Evolutionary conservation across 64 coral and sea anemone genomes (phyloP), one percentile per base, ranked within the genome.

Genomic region (Dendronephthya gigantea): DNA sequence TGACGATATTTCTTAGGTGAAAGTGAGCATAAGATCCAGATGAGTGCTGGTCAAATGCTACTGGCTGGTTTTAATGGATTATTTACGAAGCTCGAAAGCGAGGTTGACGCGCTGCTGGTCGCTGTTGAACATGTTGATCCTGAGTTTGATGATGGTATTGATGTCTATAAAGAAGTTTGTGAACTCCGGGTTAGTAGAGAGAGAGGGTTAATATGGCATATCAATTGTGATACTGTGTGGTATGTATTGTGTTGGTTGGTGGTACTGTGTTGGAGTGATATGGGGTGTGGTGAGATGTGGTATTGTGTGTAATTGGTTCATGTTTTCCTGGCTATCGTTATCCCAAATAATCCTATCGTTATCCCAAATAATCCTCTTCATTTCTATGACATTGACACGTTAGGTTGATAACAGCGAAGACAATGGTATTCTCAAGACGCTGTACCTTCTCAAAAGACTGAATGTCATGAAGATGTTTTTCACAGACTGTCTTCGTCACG

Each of bases 11-110:
- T 6, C 0, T 62, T 62, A 62, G 55, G 55, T 62, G 55, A 62
- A 62, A 70, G 83, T 37, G 90, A 91, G 15, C 68, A 31, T 35
- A 98, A 85, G 17, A 49, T 65, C 41, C 27, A 50, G 9, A 98
- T 98, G 95, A 89, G 92, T 68, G 90, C 95, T 19, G 95, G 95
- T 23, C 95, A 98, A 84, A 98, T 98, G 95, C 50, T 98, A 23
- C 83, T 98, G 4, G 92, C 95, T 50, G 95, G 95, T 6, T 98
- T 98, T 69, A 98, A 98, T 88, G 95, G 95, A 74, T 58, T 98
- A 17, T 98, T 98, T n/a, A 98, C 95, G 40, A 98, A 98, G 85
- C 92, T 93, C 0, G 92, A 93, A 35, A 90, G 88, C 58, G 95
- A 93, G 47, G 68, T 98, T 17, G 37, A 88, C 34, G 85, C 82